Conservation (phyloP, 2,797 vertebrate species). For the Delichon dasypus region DNA sequence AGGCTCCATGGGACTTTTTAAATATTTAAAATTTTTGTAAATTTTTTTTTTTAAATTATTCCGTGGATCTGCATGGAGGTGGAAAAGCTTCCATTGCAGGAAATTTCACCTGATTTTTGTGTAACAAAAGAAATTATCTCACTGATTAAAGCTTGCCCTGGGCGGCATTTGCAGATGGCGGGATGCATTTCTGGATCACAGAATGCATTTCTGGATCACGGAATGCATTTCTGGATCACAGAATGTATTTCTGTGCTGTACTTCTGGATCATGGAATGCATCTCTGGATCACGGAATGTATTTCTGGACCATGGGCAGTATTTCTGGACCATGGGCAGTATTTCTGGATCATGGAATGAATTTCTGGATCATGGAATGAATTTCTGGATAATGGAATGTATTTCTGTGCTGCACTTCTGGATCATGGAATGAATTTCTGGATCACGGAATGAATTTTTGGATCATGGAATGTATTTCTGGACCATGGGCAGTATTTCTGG, state of each 20-base stretch:
- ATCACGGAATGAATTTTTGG: not conserved
- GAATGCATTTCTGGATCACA: too few relatives aligned
- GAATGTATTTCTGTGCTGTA: too few relatives aligned
- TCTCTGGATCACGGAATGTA: not conserved
- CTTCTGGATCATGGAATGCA: accelerated
- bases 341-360: too few relatives aligned
- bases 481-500: too few relatives aligned
- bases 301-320: too few relatives aligned
- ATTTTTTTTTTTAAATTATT: not conserved
- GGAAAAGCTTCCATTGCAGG: not conserved
- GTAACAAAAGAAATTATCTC: not conserved
- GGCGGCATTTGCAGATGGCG: too few relatives aligned
- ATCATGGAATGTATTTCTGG: too few relatives aligned
- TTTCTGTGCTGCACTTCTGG: not conserved
- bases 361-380: too few relatives aligned
- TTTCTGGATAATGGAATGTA: not conserved
- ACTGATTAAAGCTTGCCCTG: not conserved
- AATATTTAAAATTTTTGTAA: not conserved
- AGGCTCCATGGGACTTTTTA: not conserved
- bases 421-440: not conserved
- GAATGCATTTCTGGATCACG: too few relatives aligned
- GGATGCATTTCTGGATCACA: not conserved
- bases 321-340: too few relatives aligned
- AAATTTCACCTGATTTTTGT: not conserved
- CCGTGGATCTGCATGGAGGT: not conserved